Base-by-base conservation (phyloP, 2,797 vertebrate species). In the Coccyzus lansbergi region DNA sequence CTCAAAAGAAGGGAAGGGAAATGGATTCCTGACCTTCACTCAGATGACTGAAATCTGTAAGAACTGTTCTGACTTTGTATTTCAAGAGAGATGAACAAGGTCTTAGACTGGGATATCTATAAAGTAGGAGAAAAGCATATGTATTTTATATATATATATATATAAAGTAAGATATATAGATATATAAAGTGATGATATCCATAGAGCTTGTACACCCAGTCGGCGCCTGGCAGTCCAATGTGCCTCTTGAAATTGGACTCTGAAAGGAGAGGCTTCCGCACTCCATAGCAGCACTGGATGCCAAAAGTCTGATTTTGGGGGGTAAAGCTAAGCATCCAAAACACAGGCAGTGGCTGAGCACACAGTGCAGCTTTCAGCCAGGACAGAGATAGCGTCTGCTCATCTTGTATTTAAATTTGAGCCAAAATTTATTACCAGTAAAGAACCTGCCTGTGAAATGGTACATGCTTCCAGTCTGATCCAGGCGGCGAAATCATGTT, bases 1-100 rank as follows among this genome's bases (percentile, higher is more conserved):
- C 83, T 95, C 62, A 75, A 83, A 95, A 95, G 58, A 81, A 84
- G 33, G 42, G 42, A 42, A 29, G 16, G 53, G n/a, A 38, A 58
- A 72, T 29, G 24, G 9, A 75, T 65, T 80, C 29, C 91, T 90
- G 88, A 95, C 93, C 92, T 97, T 95, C 86, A 88, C 16, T 33
- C 46, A 82, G 63, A 67, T 49, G 33, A 86, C 38, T 60, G 81
- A 93, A 77, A 63, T 68, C 51, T 49, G 21, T 80, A 91, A 90
- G 60, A 93, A 68, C 25, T 21, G 22, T 71, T 44, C 52, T 81
- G 67, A 51, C 72, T 93, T 94, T 75, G 8, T 60, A 18, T 70
- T 76, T 68, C 3, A 5, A 93, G 44, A 42, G 40, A 94, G n/a
- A 46, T 4, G 3, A 62, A 26, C 2, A 3, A 13, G 44, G 53